A percentile compares a stretch with the other conserved stretches of the same genome.
Evolutionary conservation across 2,888 invertebrate genomes (phyloP).

Genomic region (Alloscopus bannaensis): DNA sequence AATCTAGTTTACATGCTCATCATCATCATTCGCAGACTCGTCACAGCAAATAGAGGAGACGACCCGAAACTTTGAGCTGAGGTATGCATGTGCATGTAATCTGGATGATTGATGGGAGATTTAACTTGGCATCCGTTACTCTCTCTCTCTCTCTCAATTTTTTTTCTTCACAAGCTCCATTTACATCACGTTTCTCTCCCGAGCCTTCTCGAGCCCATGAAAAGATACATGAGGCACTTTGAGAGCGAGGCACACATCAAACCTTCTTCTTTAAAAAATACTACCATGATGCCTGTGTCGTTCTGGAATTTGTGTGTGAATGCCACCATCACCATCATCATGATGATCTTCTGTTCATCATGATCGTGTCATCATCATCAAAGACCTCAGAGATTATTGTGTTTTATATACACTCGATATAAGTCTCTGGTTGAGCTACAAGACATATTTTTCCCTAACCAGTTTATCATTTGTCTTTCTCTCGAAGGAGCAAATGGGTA

Average conservation of each 20-base stretch:
- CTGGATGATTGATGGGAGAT: constrained; percentile 59
- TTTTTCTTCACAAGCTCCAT: constrained; percentile 4
- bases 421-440: neutral
- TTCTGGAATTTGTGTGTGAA: constrained; percentile 49
- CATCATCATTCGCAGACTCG: too few species aligned
- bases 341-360: constrained; percentile 16
- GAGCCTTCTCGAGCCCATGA: too few species aligned
- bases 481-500: too few species aligned
- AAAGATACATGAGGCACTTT: too few species aligned
- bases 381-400: neutral
- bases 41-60: too few species aligned
- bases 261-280: too few species aligned
- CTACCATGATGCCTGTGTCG: too few species aligned
- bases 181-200: too few species aligned
- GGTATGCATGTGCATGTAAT: too few species aligned
- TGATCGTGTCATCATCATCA: constrained; percentile 5
- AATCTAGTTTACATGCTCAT: too few species aligned
- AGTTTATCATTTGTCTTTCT: constrained; percentile 29
- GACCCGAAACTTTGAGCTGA: too few species aligned
- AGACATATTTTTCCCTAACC: neutral
- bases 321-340: constrained; percentile 31
- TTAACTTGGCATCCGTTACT: constrained; percentile 55
- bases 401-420: neutral
- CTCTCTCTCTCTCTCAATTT: neutral
- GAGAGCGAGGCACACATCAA: constrained; percentile 31